These are phyloP conservation scores for Corydoras sp. DNA, from an alignment of 2,113 vertebrate species.

Conservation along the genomic window DNA sequence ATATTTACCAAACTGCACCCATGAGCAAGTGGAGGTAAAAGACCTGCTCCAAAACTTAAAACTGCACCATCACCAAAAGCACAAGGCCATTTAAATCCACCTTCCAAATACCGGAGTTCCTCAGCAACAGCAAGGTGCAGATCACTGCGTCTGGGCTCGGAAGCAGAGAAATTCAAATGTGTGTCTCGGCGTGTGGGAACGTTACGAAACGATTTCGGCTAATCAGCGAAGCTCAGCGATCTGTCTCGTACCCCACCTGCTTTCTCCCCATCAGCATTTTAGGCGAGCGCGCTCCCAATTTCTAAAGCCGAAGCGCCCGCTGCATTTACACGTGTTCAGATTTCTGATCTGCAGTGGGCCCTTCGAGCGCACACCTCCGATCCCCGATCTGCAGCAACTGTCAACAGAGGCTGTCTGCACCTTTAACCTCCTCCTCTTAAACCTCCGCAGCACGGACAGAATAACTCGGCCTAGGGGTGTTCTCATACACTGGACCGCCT, in stretches of 20 bases:
- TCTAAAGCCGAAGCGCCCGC: conserved; percentile 34
- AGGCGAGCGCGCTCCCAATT: conserved; percentile 33
- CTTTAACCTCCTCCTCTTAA: background rate
- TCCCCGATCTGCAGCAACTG: conserved; percentile 38
- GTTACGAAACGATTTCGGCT: background rate
- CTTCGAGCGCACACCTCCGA: conserved; percentile 41
- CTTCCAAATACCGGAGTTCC: too few relatives aligned
- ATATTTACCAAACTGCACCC: too few relatives aligned
- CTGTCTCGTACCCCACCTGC: conserved; percentile 28
- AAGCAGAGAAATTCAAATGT: background rate
- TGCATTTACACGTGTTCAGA: conserved; percentile 56
- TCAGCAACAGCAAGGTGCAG: too few relatives aligned
- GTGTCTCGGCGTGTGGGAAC: background rate
- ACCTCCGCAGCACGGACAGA: background rate
- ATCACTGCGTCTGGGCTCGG: background rate
- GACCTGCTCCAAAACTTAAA: too few relatives aligned
- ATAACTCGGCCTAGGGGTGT: background rate
- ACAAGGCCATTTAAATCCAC: too few relatives aligned
- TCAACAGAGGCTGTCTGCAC: conserved; percentile 32
- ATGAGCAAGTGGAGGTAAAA: too few relatives aligned
- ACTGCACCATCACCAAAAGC: too few relatives aligned
- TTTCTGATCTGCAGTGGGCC: conserved; percentile 49
- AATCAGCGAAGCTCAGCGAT: conserved; percentile 24
- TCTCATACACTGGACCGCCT: too few relatives aligned
- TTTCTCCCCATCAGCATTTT: conserved; percentile 50